Evolutionary conservation across 2,888 invertebrate genomes (phyloP).

Genomic region (Zeuzera pyrina): DNA sequence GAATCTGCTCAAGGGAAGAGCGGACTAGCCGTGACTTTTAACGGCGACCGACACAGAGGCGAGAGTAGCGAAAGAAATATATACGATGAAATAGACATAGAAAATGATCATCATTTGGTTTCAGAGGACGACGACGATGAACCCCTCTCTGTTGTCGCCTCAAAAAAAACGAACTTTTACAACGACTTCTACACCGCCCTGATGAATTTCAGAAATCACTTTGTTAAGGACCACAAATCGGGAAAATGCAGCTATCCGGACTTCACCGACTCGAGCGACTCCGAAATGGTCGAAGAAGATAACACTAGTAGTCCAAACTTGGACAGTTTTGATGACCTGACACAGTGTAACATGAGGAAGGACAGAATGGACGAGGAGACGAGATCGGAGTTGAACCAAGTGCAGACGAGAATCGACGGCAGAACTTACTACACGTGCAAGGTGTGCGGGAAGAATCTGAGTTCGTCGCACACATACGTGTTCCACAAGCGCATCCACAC

Average conservation of each 20-base stretch:
- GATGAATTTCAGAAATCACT: conserved; percentile 43
- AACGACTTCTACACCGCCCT: conserved; percentile 40
- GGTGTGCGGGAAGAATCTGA: conserved; percentile 72
- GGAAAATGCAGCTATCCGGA: conserved; percentile 22
- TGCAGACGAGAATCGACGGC: conserved; percentile 54
- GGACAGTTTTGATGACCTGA: conserved; percentile 45
- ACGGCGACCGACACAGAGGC: no score
- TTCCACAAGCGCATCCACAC: conserved; percentile 78
- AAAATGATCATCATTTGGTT: background rate
- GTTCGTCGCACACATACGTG: conserved; percentile 75
- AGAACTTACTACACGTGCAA: conserved; percentile 71
- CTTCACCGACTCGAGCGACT: conserved; percentile 27
- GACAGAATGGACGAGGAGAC: conserved; percentile 43
- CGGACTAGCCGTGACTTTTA: no score
- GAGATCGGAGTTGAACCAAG: conserved; percentile 37
- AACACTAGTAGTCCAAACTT: conserved; percentile 14
- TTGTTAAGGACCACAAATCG: conserved; percentile 23
- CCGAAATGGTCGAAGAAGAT: conserved; percentile 16
- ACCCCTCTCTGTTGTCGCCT: conserved; percentile 22
- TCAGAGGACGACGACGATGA: background rate
- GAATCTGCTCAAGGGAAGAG: background rate
- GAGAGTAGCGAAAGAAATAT: background rate
- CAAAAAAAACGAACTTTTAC: conserved; percentile 24
- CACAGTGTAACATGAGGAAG: conserved; percentile 43
- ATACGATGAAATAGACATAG: background rate